Conservation (phyloP, 2,797 vertebrate genomes). For the Eulemur albifrons region DNA sequence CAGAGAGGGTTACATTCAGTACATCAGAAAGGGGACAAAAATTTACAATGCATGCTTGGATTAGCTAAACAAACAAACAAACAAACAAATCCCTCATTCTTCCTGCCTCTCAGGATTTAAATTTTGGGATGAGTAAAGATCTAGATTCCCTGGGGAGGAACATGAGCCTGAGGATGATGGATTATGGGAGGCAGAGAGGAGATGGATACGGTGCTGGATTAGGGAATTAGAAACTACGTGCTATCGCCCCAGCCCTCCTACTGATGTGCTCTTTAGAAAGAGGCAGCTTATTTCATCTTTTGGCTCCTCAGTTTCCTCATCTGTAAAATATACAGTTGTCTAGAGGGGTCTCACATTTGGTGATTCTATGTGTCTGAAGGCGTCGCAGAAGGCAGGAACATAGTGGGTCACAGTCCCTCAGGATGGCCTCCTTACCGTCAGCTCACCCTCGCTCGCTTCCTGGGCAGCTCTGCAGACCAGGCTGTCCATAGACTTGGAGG, state of each 20-base stretch:
- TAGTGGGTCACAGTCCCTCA: background rate
- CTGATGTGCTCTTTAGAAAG: background rate
- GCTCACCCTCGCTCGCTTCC: background rate
- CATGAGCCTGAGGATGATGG: background rate
- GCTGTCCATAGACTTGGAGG: background rate
- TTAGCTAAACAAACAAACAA: conserved; percentile 43
- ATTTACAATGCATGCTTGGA: conserved; percentile 48
- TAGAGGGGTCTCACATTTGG: background rate
- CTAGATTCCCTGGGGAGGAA: conserved; percentile 53
- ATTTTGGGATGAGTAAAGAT: conserved; percentile 66
- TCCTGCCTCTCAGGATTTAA: conserved; percentile 55
- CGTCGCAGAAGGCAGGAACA: background rate
- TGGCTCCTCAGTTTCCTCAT: background rate
- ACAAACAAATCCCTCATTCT: background rate
- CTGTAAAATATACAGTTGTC: background rate
- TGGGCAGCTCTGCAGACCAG: background rate
- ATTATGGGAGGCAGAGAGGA: background rate
- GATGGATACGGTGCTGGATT: background rate
- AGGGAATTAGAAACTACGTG: background rate
- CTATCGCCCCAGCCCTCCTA: background rate
- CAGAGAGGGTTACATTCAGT: background rate
- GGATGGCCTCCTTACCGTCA: background rate
- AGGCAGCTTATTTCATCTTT: background rate
- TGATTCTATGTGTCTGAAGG: background rate
- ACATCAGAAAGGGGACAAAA: conserved; percentile 4